phyloP scores from a whole-genome alignment of 2,888 invertebrate species.

The Oasisia sp. region DNA sequence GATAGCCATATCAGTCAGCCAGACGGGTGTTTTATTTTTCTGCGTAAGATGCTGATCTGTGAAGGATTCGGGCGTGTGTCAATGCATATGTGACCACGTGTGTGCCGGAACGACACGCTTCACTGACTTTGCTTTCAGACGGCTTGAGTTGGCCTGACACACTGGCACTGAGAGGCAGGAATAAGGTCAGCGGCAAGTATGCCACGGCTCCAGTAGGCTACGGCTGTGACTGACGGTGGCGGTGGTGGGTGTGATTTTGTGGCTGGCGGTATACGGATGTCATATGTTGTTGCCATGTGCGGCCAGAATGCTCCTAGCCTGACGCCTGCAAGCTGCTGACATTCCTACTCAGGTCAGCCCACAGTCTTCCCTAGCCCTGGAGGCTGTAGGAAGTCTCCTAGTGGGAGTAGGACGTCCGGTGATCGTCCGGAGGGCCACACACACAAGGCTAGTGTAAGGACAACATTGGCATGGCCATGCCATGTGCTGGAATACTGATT shows the following conservation, averaged over 20 bases:
- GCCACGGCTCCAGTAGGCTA: neutral
- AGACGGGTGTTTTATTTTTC: neutral
- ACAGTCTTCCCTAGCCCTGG: neutral
- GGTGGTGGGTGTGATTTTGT: neutral
- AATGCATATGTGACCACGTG: neutral
- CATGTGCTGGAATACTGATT: conserved; percentile 12
- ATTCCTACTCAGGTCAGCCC: neutral
- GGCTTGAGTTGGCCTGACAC: neutral
- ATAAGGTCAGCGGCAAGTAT: neutral
- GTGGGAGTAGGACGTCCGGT: neutral
- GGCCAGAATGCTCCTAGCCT: neutral
- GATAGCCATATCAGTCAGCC: neutral
- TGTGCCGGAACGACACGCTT: neutral
- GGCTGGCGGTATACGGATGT: neutral
- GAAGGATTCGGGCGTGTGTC: neutral
- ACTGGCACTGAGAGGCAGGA: neutral
- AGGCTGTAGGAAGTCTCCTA: neutral
- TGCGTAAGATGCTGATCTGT: neutral
- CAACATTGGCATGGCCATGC: neutral
- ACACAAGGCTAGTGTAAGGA: neutral
- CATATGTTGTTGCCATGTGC: conserved; percentile 13
- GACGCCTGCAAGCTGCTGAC: neutral
- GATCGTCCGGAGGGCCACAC: neutral
- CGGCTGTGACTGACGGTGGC: neutral
- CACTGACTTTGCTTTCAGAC: neutral